Evolutionary conservation across 2,888 invertebrate species (phyloP), one percentile per base, ranked within the genome.

Genomic region (Xanthorhoe spadicearia): DNA sequence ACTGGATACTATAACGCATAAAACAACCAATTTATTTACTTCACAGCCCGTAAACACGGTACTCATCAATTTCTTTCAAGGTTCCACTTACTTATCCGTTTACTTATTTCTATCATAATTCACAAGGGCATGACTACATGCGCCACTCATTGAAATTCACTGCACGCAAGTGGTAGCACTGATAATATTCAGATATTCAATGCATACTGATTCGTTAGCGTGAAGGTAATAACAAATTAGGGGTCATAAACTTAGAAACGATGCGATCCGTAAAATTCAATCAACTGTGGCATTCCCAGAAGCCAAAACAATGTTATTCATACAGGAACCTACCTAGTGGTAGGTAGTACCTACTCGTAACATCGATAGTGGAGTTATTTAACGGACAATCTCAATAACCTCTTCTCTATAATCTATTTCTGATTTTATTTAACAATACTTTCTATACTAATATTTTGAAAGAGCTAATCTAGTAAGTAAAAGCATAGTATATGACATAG

Each of bases 201-300:
- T 69, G 75, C 72, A 75, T 75, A 74, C 75, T 75, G 71, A 74
- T 76, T 69, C 62, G 64, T 64, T 55, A 55, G 48, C 63, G 69
- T 62, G 69, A 63, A 67, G 65, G 65, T 64, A 68, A 68, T 70
- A 70, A 64, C 49, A 63, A 64, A 60, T 62, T 32, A 64, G 55
- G 51, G 57, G 9, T 52, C 10, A 35, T 49, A 46, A 55, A 35
- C 28, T 51, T 57, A 17, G 8, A 13, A 7, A 52, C 56, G 49
- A 63, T 56, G 60, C 19, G 18, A 52, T 48, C 48, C 38, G 49
- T 62, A 17, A 55, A 68, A 56, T 57, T 56, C 32, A 59, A 58
- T 55, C 19, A 32, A 60, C 6, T 6, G 8, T 7, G 8, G 19
- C 9, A 35, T 57, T 52, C 60, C 7, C 13, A 32, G 52, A 60